Conservation (phyloP, 2,797 vertebrate genomes). For the Chaunax sp. region DNA sequence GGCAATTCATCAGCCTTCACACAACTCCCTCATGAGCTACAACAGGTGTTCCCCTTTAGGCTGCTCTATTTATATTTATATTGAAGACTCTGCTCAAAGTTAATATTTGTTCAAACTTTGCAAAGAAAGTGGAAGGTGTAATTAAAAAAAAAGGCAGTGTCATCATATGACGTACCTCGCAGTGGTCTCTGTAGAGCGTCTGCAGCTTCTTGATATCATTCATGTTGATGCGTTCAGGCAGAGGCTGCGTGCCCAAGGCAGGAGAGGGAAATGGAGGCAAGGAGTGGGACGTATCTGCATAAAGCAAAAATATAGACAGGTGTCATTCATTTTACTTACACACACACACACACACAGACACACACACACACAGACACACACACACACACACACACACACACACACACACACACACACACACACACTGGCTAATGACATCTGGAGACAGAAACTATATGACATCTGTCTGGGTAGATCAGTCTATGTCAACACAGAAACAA, state of each 20-base stretch:
- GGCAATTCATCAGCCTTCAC: background rate
- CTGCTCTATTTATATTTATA: background rate
- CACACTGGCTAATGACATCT: background rate
- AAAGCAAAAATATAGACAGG: constrained; percentile 27
- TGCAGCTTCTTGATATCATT: constrained; percentile 92
- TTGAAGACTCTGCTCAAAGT: background rate
- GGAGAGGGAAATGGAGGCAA: constrained; percentile 92
- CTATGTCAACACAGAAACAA: constrained; percentile 2
- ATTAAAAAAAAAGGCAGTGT: background rate
- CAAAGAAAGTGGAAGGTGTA: background rate
- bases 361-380: background rate
- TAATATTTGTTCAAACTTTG: background rate
- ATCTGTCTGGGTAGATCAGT: background rate
- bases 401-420: constrained; percentile 2
- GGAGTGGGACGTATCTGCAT: constrained; percentile 88
- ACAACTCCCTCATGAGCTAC: background rate
- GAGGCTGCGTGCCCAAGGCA: constrained; percentile 85
- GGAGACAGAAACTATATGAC: background rate
- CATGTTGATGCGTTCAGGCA: constrained; percentile 89
- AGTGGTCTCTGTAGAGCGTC: constrained; percentile 93
- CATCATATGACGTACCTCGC: constrained; percentile 86
- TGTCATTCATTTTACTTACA: constrained; percentile 43
- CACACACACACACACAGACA: constrained; percentile 2
- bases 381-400: constrained; percentile 1
- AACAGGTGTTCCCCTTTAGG: background rate